These are phyloP conservation scores for Drosophila mayri DNA, from an alignment of 1,140 invertebrate species.

Conservation along the genomic window DNA sequence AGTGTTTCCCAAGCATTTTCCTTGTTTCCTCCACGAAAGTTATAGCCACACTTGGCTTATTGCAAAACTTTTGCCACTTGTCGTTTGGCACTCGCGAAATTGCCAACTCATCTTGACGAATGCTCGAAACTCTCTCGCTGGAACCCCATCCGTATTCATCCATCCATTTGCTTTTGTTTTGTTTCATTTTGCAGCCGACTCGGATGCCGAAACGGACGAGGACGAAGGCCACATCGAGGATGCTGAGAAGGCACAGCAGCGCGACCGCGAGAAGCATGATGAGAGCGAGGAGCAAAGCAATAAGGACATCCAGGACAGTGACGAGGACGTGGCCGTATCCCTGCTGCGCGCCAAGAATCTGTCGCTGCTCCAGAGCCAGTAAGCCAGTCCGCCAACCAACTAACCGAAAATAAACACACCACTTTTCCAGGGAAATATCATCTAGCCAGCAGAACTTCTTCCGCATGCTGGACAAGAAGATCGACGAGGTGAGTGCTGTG, in stretches of 20 bases:
- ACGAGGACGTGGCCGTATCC: conserved; percentile 83
- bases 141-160: conserved; percentile 10
- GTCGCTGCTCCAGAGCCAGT: conserved; percentile 84
- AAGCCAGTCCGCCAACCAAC: conserved; percentile 40
- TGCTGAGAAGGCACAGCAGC: conserved; percentile 77
- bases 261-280: conserved; percentile 79
- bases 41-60: conserved; percentile 32
- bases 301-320: conserved; percentile 81
- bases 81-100: conserved; percentile 38
- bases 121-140: conserved; percentile 33
- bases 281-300: conserved; percentile 83
- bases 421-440: conserved; percentile 91
- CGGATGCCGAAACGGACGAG: conserved; percentile 84
- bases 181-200: conserved; percentile 61
- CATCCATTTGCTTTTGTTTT: not conserved
- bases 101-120: conserved; percentile 52
- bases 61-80: conserved; percentile 53
- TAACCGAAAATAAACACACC: conserved; percentile 33
- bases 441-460: conserved; percentile 95
- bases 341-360: conserved; percentile 84
- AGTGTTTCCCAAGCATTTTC: conserved; percentile 24
- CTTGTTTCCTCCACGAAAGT: conserved; percentile 13
- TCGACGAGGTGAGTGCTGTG: conserved; percentile 90
- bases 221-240: conserved; percentile 84
- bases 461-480: conserved; percentile 95